Evolutionary conservation across 1,140 invertebrate species (phyloP), one percentile per base, ranked within the genome.

Genomic region (Drosophila subpulchrella): DNA sequence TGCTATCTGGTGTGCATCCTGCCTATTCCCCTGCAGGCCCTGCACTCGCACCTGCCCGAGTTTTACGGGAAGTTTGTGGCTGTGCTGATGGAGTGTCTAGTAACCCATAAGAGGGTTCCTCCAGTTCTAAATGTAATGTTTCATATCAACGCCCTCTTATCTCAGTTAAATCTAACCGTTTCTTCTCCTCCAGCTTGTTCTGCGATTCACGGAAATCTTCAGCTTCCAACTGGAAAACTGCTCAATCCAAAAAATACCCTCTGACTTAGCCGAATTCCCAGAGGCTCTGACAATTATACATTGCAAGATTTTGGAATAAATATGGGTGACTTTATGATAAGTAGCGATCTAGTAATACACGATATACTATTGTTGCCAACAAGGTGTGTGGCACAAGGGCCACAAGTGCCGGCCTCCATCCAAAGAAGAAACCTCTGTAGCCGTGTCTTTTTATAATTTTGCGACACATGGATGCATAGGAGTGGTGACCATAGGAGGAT

Each of bases 1-100:
- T 89, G 84, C 8, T 89, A 70, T 50, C 13, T 89, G 47, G 85
- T 90, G 5, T 89, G 77, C 24, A 84, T 89, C 7, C 17, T 81
- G 12, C 84, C 84, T 11, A 84, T 89, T 32, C 84, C 85, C 0
- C 24, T 89, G 15, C 67, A 71, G 7, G 74, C 62, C 0, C 17
- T 90, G n/a, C 47, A 70, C 8, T 2, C 34, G 0, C 84, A 89
- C 46, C 42, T 89, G 24, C 12, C 36, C 0, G 70, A 90, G 30
- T 89, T 89, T 53, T 72, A 62, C 8, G 39, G 17, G 0, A 89
- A 89, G 55, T 89, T 90, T 75, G 77, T 84, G 11, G 70, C 85
- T 6, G 50, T 75, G 0, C 61, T 89, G 4, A 10, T 89, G 30
- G 68, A 90, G 32, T 63, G 68, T 6, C 13, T 90, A 30, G 51